Base-by-base conservation (phyloP, 1,140 invertebrate species). In the Brachionus rotundiformis region DNA sequence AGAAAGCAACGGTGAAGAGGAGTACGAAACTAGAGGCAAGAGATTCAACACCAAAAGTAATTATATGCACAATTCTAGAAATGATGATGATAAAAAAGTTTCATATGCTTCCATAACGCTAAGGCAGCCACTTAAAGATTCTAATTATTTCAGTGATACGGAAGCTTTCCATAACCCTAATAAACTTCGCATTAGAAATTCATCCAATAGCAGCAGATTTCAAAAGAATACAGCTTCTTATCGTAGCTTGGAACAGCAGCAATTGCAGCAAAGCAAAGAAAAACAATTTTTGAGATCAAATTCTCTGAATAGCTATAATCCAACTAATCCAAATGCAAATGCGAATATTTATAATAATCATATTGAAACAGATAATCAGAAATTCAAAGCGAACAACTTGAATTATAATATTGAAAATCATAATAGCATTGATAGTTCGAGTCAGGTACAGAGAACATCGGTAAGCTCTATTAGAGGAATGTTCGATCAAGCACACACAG, bases 101-200 rank as follows among this genome's bases (percentile, higher is more conserved):
- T 79, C 76, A 25, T 79, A 59, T 79, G 76, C 76, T 11, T 13
- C 76, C 31, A 79, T 79, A 79, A 79, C 76, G 76, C 76, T 79
- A 23, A 54, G 76, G 76, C 31, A 79, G 29, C 76, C 76, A 31
- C 59, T 79, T 25, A 79, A 79, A 63, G 79, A 81, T 44, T 54
- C 36, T 47, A 81, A 81, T 65, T 81, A 81, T 81, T 81, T 65
- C 31, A 81, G 79, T 33, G 79, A 81, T 81, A 63, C 79, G 54
- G 79, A 81, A 68, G 54, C 54, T 68, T 36, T 63, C 8, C 27
- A 54, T 77, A 29, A 27, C 19, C 7, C 25, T 16, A 11, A 54
- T 10, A 54, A 77, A 77, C 54, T 54, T 33, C 27, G 47, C 19
- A 25, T 54, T 36, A 77, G 44, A 54, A 54, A 77, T 77, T 77